Evolutionary conservation across 2,888 invertebrate genomes (phyloP), one percentile per base, ranked within the genome.

Genomic region (Megamerina dolium): DNA sequence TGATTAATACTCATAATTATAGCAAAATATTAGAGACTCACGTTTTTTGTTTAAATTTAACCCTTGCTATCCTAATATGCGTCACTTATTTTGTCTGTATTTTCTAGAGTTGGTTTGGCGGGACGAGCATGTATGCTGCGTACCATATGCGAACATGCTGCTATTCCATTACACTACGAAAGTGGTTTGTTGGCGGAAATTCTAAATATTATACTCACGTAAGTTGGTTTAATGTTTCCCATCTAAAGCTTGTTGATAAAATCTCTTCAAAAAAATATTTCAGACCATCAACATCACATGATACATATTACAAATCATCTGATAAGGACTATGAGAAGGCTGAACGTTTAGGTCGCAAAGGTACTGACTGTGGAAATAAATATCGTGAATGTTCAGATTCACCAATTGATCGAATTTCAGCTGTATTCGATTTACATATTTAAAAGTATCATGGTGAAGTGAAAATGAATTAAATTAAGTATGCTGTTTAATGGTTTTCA

Each of bases 91-190:
- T n/a, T n/a, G n/a, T n/a, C n/a, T n/a, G n/a, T n/a, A n/a, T n/a
- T n/a, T n/a, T n/a, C n/a, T n/a, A 83, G 82, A 59, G 77, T 80
- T 56, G 78, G 81, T 12, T 75, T 80, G 53, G 74, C 78, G 41
- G 85, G 84, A 5, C 77, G 81, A 51, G 78, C 79, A 27, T 88
- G 88, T 68, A 66, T 88, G 54, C 71, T 87, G 50, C 77, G 84
- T 55, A 78, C 82, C 52, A 84, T 88, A 63, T 88, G 88, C 63
- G 86, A 88, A 65, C 78, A 82, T 20, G 81, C 87, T 1, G 77
- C 81, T 55, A 74, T 78, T 48, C 80, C 85, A 38, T 77, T 87
- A 59, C 77, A 75, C 53, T 76, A 80, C 60, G 79, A 80, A 56
- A 81, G 82, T 57, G 85, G 87, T 5, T 73, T 88, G 58, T 76